Evolutionary conservation across 1,140 invertebrate species (phyloP), one percentile per base, ranked within the genome.

Genomic region (Protaetia brevitarsis): DNA sequence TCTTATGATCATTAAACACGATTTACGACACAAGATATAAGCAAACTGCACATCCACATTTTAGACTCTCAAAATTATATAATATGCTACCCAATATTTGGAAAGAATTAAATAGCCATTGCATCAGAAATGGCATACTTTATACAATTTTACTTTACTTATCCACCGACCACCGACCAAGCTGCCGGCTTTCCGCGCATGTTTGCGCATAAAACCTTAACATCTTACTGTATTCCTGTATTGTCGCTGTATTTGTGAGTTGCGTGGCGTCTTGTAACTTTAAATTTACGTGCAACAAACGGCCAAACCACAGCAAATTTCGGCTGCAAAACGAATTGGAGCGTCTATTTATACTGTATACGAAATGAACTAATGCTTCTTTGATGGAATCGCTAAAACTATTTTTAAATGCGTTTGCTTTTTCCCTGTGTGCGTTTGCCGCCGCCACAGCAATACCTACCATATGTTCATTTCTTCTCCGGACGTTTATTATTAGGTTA

Each of bases 331-430:
- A 51, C 16, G 26, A 51, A 51, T 51, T 51, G 41, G 41, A 51
- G 41, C 41, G 41, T 51, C 41, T 51, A 51, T 51, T 51, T 51
- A 51, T 51, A 51, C 41, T 8, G 19, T 34, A 34, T 51, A 51
- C 41, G 41, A 51, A 51, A 51, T 51, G 41, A 51, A 51, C 41
- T 51, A 51, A 51, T 51, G 41, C 41, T 10, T 51, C 41, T 51
- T 51, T 51, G 41, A 51, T 51, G 41, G 19, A 51, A 51, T 51
- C 26, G 41, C 41, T 51, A 51, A 51, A 51, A 51, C 41, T 51
- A 51, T 51, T 51, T 51, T 51, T 51, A 51, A n/a, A 51, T 23
- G 41, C 13, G 4, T 51, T 51, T 45, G 21, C 26, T 23, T 23
- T 8, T 23, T 51, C 13, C 41, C 7, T 51, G 19, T 51, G 41